These are phyloP conservation scores for Agrochola circellaris DNA, from an alignment of 2,888 invertebrate species.

Conservation along the genomic window DNA sequence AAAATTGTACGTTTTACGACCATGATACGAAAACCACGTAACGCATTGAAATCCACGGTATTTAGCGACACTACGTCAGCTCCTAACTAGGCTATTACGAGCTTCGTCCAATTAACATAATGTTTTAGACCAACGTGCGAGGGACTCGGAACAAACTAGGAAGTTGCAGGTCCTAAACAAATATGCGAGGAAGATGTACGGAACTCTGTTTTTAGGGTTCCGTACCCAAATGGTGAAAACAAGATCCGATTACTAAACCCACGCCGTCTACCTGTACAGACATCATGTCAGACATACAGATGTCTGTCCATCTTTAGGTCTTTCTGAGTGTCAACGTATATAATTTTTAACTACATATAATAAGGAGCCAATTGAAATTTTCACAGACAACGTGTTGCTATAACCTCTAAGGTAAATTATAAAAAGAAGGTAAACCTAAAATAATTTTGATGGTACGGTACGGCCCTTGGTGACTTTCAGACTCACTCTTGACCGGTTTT, in stretches of 20 bases:
- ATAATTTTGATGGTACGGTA: background rate
- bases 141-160: slow-evolving; percentile 51
- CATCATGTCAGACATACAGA: no score
- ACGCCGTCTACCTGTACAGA: background rate
- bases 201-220: slow-evolving; percentile 26
- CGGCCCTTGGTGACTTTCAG: no score
- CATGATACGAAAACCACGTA: background rate
- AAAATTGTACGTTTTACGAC: background rate
- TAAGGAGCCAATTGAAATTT: background rate
- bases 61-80: slow-evolving; percentile 36
- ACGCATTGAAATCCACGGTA: slow-evolving; percentile 26
- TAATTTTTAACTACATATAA: background rate
- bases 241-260: background rate
- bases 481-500: slow-evolving; percentile 45
- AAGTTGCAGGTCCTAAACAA: slow-evolving; percentile 64
- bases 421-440: background rate
- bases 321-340: background rate
- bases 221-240: background rate
- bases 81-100: slow-evolving; percentile 45
- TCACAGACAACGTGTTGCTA: background rate
- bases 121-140: slow-evolving; percentile 55
- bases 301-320: background rate
- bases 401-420: background rate
- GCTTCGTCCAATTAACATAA: slow-evolving; percentile 63
- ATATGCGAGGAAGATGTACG: slow-evolving; percentile 53